These are phyloP conservation scores for Cheirogaleus major DNA, from an alignment of 2,797 vertebrate species.

Conservation along the genomic window DNA sequence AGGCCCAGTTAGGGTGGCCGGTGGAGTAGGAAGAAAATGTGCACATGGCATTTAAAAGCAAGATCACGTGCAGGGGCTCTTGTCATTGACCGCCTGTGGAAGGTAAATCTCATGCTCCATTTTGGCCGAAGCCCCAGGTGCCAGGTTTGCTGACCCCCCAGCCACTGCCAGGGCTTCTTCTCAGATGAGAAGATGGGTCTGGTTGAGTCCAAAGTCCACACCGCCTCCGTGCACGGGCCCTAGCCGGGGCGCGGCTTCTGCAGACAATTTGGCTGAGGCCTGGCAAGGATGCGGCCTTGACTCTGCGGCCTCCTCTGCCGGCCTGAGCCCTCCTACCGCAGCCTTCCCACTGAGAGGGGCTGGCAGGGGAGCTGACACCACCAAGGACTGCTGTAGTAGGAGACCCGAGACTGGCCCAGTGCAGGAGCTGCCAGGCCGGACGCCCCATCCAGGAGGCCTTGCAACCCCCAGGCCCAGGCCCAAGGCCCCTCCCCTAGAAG, in stretches of 20 bases:
- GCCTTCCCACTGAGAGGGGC: background rate
- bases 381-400: background rate
- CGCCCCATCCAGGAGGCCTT: background rate
- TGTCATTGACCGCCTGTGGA: background rate
- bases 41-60: background rate
- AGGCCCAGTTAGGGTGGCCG: background rate
- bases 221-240: background rate
- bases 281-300: background rate
- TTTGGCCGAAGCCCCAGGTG: background rate
- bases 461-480: too few relatives aligned
- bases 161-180: background rate
- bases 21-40: background rate
- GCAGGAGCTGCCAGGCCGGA: background rate
- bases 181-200: background rate
- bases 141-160: background rate
- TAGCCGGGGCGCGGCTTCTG: background rate
- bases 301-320: background rate
- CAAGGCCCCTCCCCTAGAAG: background rate
- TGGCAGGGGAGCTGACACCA: fast-evolving
- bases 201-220: background rate
- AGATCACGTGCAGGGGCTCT: background rate
- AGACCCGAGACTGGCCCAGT: background rate
- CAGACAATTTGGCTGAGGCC: background rate
- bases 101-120: background rate
- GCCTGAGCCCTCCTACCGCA: background rate